Evolutionary conservation across 2,888 invertebrate species (phyloP).

Genomic region (Quadriops clusia): DNA sequence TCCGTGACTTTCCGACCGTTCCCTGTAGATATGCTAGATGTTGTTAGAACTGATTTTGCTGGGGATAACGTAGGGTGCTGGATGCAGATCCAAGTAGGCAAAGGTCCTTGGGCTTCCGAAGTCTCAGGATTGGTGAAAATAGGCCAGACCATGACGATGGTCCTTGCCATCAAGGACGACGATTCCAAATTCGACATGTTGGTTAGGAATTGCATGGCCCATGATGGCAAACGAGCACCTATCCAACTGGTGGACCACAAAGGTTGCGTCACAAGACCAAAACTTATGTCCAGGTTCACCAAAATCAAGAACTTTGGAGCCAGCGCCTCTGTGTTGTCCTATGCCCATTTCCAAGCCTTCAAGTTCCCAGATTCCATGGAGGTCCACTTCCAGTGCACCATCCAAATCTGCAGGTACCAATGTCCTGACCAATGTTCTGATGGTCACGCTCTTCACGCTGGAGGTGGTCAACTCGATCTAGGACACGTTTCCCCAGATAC

Average conservation of each 20-base stretch:
- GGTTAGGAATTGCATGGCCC: constrained; percentile 87
- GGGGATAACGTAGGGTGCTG: constrained; percentile 93
- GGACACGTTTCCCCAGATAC: constrained; percentile 42
- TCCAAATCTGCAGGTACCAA: constrained; percentile 85
- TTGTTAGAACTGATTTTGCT: constrained; percentile 88
- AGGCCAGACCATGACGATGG: constrained; percentile 95
- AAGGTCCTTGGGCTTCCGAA: constrained; percentile 92
- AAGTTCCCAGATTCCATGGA: constrained; percentile 96
- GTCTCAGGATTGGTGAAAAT: constrained; percentile 90
- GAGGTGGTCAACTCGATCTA: constrained; percentile 43
- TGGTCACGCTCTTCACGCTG: constrained; percentile 24
- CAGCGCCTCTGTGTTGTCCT: constrained; percentile 81
- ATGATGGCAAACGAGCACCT: constrained; percentile 86
- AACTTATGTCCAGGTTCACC: constrained; percentile 85
- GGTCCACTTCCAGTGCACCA: constrained; percentile 90
- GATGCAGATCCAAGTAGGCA: constrained; percentile 95
- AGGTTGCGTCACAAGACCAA: constrained; percentile 85
- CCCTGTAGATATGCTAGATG: constrained; percentile 91
- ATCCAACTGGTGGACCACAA: constrained; percentile 87
- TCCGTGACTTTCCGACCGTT: constrained; percentile 89
- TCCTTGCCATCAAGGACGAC: constrained; percentile 87
- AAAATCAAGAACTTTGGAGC: constrained; percentile 93
- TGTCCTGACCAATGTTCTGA: constrained; percentile 88
- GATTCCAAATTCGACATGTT: constrained; percentile 93
- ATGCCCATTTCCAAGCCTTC: constrained; percentile 90